Evolutionary conservation across 2,888 invertebrate genomes (phyloP).

Genomic region (Drosophila niveifrons): DNA sequence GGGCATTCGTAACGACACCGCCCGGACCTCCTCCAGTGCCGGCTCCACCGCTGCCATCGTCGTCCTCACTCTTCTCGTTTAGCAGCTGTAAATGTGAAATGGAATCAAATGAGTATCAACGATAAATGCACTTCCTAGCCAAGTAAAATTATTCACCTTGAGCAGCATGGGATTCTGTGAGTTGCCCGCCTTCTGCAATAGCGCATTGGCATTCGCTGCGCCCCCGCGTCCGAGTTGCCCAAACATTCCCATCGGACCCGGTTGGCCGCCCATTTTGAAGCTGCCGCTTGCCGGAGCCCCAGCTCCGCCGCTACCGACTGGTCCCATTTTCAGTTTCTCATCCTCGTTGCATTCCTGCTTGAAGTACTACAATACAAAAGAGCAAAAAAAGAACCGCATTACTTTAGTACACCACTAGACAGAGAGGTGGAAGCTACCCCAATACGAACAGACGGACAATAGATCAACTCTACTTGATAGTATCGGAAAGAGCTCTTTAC

Average conservation of each 20-base stretch:
- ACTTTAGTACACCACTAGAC: not conserved
- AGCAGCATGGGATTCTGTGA: slow-evolving; percentile 88
- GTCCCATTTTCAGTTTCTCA: slow-evolving; percentile 75
- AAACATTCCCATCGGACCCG: slow-evolving; percentile 55
- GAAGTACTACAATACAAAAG: slow-evolving; percentile 65
- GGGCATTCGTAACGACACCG: slow-evolving; percentile 54
- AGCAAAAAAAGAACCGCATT: not conserved
- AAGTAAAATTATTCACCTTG: slow-evolving; percentile 86
- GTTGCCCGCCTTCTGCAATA: slow-evolving; percentile 79
- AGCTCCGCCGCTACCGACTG: slow-evolving; percentile 19
- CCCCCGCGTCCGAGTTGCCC: slow-evolving; percentile 41
- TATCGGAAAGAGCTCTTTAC: not conserved
- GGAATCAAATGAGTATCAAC: not conserved
- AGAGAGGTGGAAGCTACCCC: not conserved
- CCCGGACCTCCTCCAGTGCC: slow-evolving; percentile 79
- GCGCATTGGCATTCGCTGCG: slow-evolving; percentile 47
- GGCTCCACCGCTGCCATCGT: slow-evolving; percentile 86
- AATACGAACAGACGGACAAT: not conserved
- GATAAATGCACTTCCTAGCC: no score
- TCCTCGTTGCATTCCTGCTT: slow-evolving; percentile 83
- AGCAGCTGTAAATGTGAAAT: slow-evolving; percentile 88
- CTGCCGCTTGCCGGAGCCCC: slow-evolving; percentile 49
- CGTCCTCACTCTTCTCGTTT: slow-evolving; percentile 93
- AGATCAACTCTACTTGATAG: not conserved
- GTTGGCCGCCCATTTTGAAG: slow-evolving; percentile 72